These are phyloP conservation scores for Lutraria rhynchaena DNA, from an alignment of 1,140 invertebrate genomes.

Conservation along the genomic window DNA sequence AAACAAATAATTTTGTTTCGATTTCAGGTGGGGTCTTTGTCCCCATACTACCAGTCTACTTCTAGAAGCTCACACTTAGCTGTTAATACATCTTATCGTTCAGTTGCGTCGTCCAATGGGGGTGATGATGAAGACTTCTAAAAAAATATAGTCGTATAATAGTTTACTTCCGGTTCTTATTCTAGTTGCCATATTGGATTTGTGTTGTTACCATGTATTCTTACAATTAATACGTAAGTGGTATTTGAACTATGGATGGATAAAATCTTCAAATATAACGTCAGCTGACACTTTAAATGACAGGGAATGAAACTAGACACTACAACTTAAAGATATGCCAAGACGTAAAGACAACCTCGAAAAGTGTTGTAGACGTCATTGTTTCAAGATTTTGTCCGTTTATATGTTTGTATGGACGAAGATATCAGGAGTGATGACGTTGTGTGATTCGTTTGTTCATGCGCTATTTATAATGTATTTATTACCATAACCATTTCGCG, in stretches of 20 bases:
- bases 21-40: constrained; percentile 54
- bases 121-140: constrained; percentile 63
- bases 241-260: background rate
- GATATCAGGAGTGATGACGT: constrained; percentile 14
- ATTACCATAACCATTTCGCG: constrained; percentile 17
- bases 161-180: constrained; percentile 38
- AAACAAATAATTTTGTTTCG: constrained; percentile 1
- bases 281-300: constrained; percentile 7
- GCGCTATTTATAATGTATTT: constrained; percentile 37
- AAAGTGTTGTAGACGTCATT: constrained; percentile 18
- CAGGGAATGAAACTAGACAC: constrained; percentile 19
- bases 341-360: constrained; percentile 45
- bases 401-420: background rate
- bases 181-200: constrained; percentile 28
- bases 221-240: constrained; percentile 19
- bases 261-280: constrained; percentile 19
- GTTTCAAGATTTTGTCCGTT: constrained; percentile 13
- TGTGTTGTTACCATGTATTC: constrained; percentile 11
- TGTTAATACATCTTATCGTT: constrained; percentile 66
- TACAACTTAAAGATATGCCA: constrained; percentile 16
- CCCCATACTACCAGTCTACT: constrained; percentile 52
- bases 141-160: background rate
- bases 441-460: constrained; percentile 11
- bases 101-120: constrained; percentile 68
- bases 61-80: constrained; percentile 55